These are phyloP conservation scores for Trachelus tabidus DNA, from an alignment of 2,888 invertebrate genomes.

Conservation along the genomic window DNA sequence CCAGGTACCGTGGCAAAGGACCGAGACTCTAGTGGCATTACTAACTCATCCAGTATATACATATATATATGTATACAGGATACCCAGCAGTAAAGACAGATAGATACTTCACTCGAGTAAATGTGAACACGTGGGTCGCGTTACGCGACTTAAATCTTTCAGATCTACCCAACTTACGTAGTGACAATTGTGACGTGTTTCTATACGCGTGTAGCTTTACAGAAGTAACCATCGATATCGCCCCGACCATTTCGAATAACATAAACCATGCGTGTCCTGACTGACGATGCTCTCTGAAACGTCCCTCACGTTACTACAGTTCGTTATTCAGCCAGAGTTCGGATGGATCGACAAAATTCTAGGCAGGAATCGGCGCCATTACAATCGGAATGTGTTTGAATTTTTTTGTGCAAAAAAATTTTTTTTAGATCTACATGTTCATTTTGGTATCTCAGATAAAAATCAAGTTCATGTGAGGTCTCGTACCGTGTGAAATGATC, in stretches of 20 bases:
- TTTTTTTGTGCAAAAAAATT: neutral
- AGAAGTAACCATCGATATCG: neutral
- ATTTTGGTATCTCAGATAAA: no score
- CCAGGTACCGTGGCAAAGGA: constrained; percentile 11
- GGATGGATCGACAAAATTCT: neutral
- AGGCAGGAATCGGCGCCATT: neutral
- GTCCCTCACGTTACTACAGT: neutral
- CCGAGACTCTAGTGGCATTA: neutral
- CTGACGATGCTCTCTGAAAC: neutral
- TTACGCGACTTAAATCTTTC: neutral
- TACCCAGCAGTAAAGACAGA: neutral
- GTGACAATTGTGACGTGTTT: neutral
- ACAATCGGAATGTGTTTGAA: neutral
- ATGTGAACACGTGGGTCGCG: neutral
- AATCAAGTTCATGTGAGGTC: no score
- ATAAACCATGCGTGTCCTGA: neutral
- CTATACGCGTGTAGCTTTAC: neutral
- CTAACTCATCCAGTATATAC: neutral
- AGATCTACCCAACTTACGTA: neutral
- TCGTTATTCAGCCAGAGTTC: neutral
- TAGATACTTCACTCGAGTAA: neutral
- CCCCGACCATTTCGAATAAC: neutral
- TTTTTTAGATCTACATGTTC: no score
- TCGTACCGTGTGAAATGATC: no score
- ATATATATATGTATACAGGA: neutral